Percentiles rank a stretch among this genome's conserved stretches.
phyloP scores from a whole-genome alignment of 2,888 invertebrate genomes.

The Sipha maydis region DNA sequence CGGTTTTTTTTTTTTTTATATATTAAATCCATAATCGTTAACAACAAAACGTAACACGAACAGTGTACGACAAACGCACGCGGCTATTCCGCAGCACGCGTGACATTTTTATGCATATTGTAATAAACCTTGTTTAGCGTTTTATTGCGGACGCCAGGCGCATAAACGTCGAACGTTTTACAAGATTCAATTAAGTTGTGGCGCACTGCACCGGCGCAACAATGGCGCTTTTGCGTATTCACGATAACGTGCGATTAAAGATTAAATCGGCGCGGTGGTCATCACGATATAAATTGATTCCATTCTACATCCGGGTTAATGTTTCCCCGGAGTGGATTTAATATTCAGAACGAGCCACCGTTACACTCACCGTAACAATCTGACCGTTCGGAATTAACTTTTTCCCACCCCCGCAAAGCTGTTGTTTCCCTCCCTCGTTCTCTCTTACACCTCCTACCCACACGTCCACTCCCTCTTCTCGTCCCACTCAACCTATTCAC shows the following conservation, averaged over 20 bases:
- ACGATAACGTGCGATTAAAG: conserved; percentile 54
- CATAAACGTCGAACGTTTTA: conserved; percentile 2
- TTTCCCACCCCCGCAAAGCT: neutral
- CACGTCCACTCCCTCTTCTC: neutral
- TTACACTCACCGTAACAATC: conserved; percentile 43
- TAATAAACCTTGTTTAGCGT: neutral
- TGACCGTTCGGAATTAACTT: conserved; percentile 59
- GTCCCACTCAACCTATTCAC: neutral
- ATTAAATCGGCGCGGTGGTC: conserved; percentile 48
- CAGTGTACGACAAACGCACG: neutral
- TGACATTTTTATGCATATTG: neutral
- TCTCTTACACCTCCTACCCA: neutral
- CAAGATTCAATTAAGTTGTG: conserved; percentile 35
- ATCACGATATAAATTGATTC: conserved; percentile 58
- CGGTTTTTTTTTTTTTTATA: neutral
- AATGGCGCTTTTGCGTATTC: conserved; percentile 22
- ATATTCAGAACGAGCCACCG: conserved; percentile 47
- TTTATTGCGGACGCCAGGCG: neutral
- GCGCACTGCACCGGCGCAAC: neutral
- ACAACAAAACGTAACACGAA: neutral
- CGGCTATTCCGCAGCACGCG: neutral
- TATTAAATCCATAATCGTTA: too few species aligned
- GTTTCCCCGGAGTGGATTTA: conserved; percentile 53
- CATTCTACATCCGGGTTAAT: conserved; percentile 29
- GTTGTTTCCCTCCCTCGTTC: neutral